phyloP scores from a whole-genome alignment of 2,797 vertebrate genomes.

The Erithacus rubecula region DNA sequence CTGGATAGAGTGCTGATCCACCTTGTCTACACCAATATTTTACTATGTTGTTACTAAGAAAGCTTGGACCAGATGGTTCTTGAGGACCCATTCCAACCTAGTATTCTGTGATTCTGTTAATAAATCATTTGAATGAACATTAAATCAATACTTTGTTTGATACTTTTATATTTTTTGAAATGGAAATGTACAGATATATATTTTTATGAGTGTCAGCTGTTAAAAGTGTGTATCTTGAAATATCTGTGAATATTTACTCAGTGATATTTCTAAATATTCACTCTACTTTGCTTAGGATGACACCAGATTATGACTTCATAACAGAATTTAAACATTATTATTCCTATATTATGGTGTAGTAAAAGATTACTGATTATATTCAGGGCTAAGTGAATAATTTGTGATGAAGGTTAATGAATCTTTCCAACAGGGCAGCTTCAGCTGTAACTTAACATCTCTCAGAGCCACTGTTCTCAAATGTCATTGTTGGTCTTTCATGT shows the following conservation, averaged over 20 bases:
- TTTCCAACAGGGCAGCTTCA: background rate
- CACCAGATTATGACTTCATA: background rate
- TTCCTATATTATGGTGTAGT: background rate
- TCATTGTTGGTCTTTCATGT: background rate
- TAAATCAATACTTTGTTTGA: background rate
- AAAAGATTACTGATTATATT: background rate
- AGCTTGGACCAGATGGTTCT: background rate
- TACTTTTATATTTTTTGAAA: background rate
- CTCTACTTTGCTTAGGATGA: background rate
- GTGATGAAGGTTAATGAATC: background rate
- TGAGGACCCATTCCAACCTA: background rate
- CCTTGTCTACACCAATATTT: background rate
- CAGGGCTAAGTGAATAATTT: background rate
- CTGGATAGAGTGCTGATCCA: background rate
- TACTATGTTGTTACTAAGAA: background rate
- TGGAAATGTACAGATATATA: accelerated
- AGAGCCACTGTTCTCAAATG: background rate
- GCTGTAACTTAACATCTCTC: background rate
- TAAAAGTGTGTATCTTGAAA: background rate
- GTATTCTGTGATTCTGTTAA: background rate
- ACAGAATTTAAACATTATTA: background rate
- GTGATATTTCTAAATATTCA: background rate
- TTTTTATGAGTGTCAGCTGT: background rate
- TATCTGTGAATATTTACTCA: background rate
- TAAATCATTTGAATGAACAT: background rate